Conservation (phyloP, 2,888 invertebrate genomes). For the Byasa hedistus region DNA sequence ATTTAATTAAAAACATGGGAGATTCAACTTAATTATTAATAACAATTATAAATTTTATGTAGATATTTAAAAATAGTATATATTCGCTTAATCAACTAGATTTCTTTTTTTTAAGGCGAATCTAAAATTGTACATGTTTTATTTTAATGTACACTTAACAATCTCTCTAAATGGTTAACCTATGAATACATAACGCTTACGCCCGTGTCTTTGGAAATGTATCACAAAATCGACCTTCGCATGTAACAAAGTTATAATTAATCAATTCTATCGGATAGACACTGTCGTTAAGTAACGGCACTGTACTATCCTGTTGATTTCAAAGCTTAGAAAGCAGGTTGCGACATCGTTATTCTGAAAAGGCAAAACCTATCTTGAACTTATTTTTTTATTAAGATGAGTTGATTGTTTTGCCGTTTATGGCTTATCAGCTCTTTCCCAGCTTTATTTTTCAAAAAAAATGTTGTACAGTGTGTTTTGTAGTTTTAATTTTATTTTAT, state of each 20-base stretch:
- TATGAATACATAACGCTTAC: not conserved
- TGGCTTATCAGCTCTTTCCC: too few relatives aligned
- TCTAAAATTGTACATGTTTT: not conserved
- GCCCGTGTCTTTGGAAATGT: not conserved
- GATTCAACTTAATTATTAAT: not conserved
- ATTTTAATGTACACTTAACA: not conserved
- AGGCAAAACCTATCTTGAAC: not conserved
- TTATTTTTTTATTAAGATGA: not conserved
- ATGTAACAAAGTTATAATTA: not conserved
- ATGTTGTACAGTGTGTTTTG: too few relatives aligned
- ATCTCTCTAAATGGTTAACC: not conserved
- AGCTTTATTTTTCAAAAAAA: too few relatives aligned
- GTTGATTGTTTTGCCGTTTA: not conserved
- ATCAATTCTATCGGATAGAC: not conserved
- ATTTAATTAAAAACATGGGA: not conserved
- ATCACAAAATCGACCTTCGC: not conserved
- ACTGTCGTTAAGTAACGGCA: not conserved
- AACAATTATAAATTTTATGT: not conserved
- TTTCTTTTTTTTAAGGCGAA: not conserved
- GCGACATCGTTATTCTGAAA: not conserved
- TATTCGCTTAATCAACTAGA: not conserved
- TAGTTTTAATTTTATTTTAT: too few relatives aligned
- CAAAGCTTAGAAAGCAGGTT: not conserved
- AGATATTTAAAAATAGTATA: not conserved
- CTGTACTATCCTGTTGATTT: slow-evolving; percentile 1